Evolutionary conservation across 2,797 vertebrate species (phyloP).

Genomic region (Lagocephalus sceleratus): DNA sequence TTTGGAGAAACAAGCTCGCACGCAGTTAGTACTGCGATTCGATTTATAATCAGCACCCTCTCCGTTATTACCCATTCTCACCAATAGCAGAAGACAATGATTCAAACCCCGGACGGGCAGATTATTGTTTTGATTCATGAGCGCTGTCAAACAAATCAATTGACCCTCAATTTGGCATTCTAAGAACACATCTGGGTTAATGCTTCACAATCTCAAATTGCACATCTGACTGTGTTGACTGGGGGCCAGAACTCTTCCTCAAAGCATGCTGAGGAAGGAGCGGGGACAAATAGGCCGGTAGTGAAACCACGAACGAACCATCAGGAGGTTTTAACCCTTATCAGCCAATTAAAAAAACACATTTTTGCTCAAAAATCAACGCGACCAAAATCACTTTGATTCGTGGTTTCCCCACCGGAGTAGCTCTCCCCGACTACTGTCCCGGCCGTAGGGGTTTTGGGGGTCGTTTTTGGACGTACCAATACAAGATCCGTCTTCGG

Average conservation of each 20-base stretch:
- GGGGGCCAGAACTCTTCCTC: constrained; percentile 19
- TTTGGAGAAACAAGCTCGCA: no score
- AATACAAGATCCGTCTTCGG: constrained; percentile 88
- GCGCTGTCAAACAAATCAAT: not conserved
- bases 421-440: constrained; percentile 50
- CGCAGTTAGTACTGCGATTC: no score
- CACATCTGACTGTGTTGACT: constrained; percentile 22
- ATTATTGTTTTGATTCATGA: constrained; percentile 20
- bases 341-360: not conserved
- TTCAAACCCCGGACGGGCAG: constrained; percentile 17
- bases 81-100: not conserved
- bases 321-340: not conserved
- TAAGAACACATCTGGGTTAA: constrained; percentile 25
- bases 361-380: not conserved
- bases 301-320: not conserved
- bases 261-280: constrained; percentile 49
- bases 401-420: constrained; percentile 53
- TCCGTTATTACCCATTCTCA: no score
- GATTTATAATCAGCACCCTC: no score
- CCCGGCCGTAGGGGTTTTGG: constrained; percentile 17
- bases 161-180: constrained; percentile 14
- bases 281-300: constrained; percentile 57
- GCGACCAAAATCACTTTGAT: not conserved
- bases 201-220: constrained; percentile 1
- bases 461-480: constrained; percentile 64